Base-by-base conservation (phyloP, 2,888 invertebrate species). In the Onthophagus sagittarius region DNA sequence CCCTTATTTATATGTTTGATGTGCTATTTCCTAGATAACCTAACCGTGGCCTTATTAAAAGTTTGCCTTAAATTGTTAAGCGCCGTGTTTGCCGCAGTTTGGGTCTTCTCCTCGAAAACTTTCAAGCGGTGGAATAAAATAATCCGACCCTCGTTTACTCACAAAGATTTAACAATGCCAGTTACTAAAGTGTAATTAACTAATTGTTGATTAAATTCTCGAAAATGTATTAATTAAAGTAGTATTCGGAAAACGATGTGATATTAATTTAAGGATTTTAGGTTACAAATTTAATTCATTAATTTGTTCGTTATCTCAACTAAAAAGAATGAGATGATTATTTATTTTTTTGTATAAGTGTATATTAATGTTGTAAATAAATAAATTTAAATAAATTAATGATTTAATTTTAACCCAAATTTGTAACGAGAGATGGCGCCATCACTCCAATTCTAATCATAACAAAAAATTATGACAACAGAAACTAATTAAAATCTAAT, bases 1-100 rank as follows among this genome's bases (percentile, higher is more conserved):
- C 90, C 95, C 11, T 92, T 94, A 11, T 87, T 92, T 7, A 87
- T 91, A 14, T 90, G 91, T 73, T 88, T 95, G n/a, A 91, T 89
- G 15, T 93, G 93, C 76, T 79, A 81, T 75, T 81, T 82, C 73
- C 81, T 81, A 74, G 79, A 80, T 73, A 78, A 77, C n/a, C 77
- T 82, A 65, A 79, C 79, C 15, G 75, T 80, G 9, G 78, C 81
- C 64, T 76, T 83, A 75, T 70, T 82, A 65, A 79, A 79, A 73
- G 76, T 83, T 72, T 79, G 80, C 63, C 76, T 80, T 71, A 80
- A 81, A 70, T 81, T 82, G 73, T 75, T 80, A 32, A 80, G 83
- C 77, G 80, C 82, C 64, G 79, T 82, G 67, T 81, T 82, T 75
- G 80, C 83, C 9, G 78, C 82, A 5, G 75, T 83, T 15, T 84